Evolutionary conservation across 2,888 invertebrate genomes (phyloP).

Genomic region (Archips crataeganus): DNA sequence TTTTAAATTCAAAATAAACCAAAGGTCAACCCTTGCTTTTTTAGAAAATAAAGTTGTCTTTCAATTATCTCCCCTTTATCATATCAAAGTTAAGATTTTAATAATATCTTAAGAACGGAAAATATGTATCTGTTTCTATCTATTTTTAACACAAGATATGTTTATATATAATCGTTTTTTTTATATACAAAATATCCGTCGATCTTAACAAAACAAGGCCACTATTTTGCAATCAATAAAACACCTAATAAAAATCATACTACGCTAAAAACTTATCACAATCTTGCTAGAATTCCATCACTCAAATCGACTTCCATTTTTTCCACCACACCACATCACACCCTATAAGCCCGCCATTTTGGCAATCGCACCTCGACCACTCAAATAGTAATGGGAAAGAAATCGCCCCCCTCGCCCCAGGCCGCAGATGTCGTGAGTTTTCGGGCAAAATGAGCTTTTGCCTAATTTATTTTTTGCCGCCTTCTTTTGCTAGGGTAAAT

Average conservation of each 20-base stretch:
- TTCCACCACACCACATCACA: background rate
- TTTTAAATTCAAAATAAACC: conserved; percentile 70
- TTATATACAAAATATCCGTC: no score
- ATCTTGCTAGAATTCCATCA: background rate
- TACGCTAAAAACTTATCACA: background rate
- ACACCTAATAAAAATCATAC: no score
- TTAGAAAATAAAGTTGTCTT: conserved; percentile 77
- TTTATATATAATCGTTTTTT: no score
- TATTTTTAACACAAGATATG: no score
- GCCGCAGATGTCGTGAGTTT: conserved; percentile 80
- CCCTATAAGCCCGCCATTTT: conserved; percentile 44
- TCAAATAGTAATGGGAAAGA: conserved; percentile 71
- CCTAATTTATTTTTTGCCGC: conserved; percentile 86
- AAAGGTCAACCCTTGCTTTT: conserved; percentile 70
- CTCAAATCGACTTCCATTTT: background rate
- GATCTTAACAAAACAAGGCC: no score
- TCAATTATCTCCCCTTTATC: conserved; percentile 63
- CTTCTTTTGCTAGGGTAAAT: conserved; percentile 83
- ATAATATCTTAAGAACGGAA: no score
- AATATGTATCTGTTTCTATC: no score
- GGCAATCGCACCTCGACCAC: conserved; percentile 50
- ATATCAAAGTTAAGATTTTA: background rate
- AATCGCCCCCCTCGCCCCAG: conserved; percentile 63
- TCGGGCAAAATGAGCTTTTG: conserved; percentile 82
- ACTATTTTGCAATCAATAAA: no score